Base-by-base conservation (phyloP, 2,113 vertebrate genomes). In the Nothobranchius kuhntae region DNA sequence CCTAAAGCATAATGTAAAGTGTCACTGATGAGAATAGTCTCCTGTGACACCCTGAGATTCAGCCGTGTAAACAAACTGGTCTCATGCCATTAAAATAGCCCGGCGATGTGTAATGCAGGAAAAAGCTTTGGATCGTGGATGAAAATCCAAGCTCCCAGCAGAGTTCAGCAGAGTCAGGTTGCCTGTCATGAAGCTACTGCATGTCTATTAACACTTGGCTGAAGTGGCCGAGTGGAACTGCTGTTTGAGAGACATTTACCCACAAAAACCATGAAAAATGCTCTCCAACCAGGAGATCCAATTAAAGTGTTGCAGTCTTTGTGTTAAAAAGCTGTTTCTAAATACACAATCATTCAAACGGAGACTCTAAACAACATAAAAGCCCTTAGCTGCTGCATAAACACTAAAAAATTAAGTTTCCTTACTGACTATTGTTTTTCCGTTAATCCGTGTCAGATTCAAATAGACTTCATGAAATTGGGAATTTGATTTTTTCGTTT, bases 21-120 rank as follows among this genome's bases (percentile, higher is more conserved):
- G 80, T 84, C 68, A 68, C 68, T 71, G 64, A 65, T 71, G 73
- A 40, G 53, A 84, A 84, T 71, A 84, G 77, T 84, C 86, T 78
- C 75, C 81, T 61, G 68, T 70, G 71, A 80, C 75, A 83, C 71
- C 40, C 85, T 79, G 74, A 86, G 83, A 89, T 89, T 84, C 82
- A 86, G 83, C 73, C 73, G 76, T 87, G 87, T 89, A 87, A 90
- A 91, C 86, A 91, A 86, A 89, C 79, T 82, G 21, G 71, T 78
- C 71, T 79, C 80, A 53, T 81, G 65, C 81, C 71, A 86, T 88
- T 48, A 81, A 89, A 90, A 92, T 92, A 89, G 82, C 75, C 78
- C 69, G 83, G 76, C 82, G 66, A 76, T 87, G 78, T 84, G 89
- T 89, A 89, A 89, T 86, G 91, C 81, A 79, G 84, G 81, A 89